A percentile compares a stretch with the other conserved stretches of the same genome.
phyloP scores from a whole-genome alignment of 1,140 invertebrate species.

The Drosophila baimaii region DNA sequence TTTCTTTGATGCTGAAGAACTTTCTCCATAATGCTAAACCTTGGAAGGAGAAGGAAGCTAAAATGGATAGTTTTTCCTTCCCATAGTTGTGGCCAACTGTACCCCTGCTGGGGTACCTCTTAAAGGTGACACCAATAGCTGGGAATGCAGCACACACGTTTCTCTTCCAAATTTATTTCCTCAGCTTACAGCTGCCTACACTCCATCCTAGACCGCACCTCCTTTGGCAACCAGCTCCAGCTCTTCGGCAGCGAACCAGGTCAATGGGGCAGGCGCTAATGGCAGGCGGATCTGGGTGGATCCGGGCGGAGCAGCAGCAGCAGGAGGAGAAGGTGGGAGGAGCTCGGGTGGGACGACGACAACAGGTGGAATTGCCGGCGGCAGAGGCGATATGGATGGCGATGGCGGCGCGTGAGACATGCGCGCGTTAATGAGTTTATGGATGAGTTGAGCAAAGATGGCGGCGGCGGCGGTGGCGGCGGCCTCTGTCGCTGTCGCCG shows the following conservation, averaged over 20 bases:
- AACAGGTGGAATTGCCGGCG: conserved; percentile 23
- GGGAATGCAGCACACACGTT: neutral
- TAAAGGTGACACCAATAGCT: neutral
- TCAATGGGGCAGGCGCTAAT: conserved; percentile 60
- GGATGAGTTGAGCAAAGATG: conserved; percentile 70
- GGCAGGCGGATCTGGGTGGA: neutral
- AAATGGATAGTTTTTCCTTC: neutral
- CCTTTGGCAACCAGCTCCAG: neutral
- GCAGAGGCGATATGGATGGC: conserved; percentile 4
- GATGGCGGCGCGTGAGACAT: conserved; percentile 59
- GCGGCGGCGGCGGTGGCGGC: conserved; percentile 72
- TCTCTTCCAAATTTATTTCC: too few relatives aligned
- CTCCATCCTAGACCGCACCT: neutral
- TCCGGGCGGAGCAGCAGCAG: neutral
- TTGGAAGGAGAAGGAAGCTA: neutral
- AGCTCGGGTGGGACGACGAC: neutral
- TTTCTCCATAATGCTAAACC: neutral
- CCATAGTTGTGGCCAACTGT: neutral
- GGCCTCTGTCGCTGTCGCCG: conserved; percentile 6
- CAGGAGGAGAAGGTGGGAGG: neutral
- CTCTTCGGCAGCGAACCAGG: conserved; percentile 35
- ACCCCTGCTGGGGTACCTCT: neutral
- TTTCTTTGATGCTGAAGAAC: too few relatives aligned
- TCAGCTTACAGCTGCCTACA: neutral
- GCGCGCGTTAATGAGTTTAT: conserved; percentile 72